Evolutionary conservation across 1,140 invertebrate species (phyloP).

Genomic region (Nasonia longicornis): DNA sequence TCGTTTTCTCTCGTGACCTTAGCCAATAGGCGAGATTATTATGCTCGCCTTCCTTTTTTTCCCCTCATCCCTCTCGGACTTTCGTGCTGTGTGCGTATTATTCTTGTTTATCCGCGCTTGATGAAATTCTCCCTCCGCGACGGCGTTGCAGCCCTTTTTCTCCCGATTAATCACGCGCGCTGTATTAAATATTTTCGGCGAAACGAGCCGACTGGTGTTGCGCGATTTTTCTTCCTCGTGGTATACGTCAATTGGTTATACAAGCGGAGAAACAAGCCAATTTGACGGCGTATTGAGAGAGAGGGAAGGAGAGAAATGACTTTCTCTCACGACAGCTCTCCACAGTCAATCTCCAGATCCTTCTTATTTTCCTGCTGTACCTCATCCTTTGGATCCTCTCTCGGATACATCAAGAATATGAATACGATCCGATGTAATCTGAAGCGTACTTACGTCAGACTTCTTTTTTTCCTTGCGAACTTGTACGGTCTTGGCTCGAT

Average conservation of each 20-base stretch:
- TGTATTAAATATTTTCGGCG: no score
- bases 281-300: background rate
- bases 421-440: conserved; percentile 10
- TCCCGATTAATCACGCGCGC: no score
- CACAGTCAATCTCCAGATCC: background rate
- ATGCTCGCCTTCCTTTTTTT: background rate
- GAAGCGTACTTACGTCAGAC: conserved; percentile 15
- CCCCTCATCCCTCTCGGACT: no score
- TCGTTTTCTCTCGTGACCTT: conserved; percentile 44
- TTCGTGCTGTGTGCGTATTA: background rate
- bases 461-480: background rate
- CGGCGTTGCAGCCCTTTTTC: no score
- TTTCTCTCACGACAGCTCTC: no score
- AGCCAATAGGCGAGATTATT: conserved; percentile 7
- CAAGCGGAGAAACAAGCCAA: background rate
- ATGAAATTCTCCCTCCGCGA: background rate
- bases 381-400: background rate
- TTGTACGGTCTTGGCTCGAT: background rate
- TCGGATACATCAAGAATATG: background rate
- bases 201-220: no score
- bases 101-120: background rate
- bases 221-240: no score
- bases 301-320: background rate
- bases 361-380: background rate
- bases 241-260: no score